These are phyloP conservation scores for Sakesphorus luctuosus DNA, from an alignment of 2,113 vertebrate genomes.

Conservation along the genomic window DNA sequence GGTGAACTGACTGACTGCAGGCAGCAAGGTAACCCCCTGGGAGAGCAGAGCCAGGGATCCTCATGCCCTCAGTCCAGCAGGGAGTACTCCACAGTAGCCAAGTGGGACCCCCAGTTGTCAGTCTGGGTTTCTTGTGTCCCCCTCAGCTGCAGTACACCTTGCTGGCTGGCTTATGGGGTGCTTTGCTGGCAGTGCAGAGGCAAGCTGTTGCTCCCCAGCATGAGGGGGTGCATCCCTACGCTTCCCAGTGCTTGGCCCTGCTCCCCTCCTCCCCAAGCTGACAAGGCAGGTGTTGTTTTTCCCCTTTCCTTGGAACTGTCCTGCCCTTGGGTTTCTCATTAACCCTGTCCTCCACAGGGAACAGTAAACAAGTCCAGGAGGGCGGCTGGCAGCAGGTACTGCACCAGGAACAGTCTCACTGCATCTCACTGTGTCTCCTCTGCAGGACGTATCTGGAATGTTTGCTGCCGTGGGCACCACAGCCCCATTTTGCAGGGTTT, in stretches of 20 bases:
- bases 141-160: accelerated
- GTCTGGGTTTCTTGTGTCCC: not conserved
- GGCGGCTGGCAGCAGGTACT: not conserved
- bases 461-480: accelerated
- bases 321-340: not conserved
- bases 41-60: accelerated
- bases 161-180: not conserved
- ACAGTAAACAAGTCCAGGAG: not conserved
- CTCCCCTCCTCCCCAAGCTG: not conserved
- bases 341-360: not conserved
- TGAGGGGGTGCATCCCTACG: not conserved
- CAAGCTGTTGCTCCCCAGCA: not conserved
- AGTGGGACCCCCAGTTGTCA: accelerated
- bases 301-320: not conserved
- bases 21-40: not conserved
- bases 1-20: accelerated
- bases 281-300: not conserved
- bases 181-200: not conserved
- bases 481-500: not conserved
- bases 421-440: not conserved
- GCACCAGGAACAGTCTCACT: not conserved
- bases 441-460: accelerated
- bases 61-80: not conserved
- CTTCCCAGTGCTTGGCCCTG: accelerated
- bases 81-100: not conserved